Base-by-base conservation (phyloP, 2,797 vertebrate species). In the Microcaecilia unicolor region DNA sequence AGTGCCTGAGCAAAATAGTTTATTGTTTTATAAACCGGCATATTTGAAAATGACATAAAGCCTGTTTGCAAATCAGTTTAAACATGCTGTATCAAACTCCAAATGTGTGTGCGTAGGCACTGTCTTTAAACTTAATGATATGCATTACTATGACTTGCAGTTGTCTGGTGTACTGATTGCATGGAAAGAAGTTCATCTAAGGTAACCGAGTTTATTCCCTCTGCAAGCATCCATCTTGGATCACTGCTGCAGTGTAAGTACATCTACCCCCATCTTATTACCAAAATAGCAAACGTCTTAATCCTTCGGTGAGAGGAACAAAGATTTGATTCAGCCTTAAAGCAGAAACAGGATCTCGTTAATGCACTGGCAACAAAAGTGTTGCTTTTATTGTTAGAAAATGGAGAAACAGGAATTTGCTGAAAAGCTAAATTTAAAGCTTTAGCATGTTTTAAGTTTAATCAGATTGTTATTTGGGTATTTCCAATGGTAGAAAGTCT, bases 341-440 rank as follows among this genome's bases (percentile, higher is more conserved):
- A 61, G 59, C 55, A 69, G 67, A 72, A 70, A 74, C 75, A 71
- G 69, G 66, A 65, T 70, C 79, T 76, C 67, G 74, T 79, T 75
- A 81, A 78, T 66, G 60, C 54, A 54, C 50, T 80, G 81, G 81
- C 72, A 69, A 63, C 68, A 36, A 25, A 53, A 35, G 17, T 73
- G 62, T 72, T 78, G 72, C 76, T 77, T 82, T 76, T 81, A 83
- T 76, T 83, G 61, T 58, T 67, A 67, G 62, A 66, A 72, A 76
- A 76, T 55, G 49, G 68, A 62, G 72, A 79, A 86, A 72, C 60
- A 66, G 72, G 76, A 78, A 78, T 79, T 74, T 75, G 67, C 71
- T 72, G 72, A 74, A 48, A 68, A 64, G 66, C 70, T 61, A 74
- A 70, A 75, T 74, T 74, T 73, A 78, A 67, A 55, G 41, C 61